phyloP scores from a whole-genome alignment of 2,888 invertebrate genomes.

The Hofmannophila pseudospretella region DNA sequence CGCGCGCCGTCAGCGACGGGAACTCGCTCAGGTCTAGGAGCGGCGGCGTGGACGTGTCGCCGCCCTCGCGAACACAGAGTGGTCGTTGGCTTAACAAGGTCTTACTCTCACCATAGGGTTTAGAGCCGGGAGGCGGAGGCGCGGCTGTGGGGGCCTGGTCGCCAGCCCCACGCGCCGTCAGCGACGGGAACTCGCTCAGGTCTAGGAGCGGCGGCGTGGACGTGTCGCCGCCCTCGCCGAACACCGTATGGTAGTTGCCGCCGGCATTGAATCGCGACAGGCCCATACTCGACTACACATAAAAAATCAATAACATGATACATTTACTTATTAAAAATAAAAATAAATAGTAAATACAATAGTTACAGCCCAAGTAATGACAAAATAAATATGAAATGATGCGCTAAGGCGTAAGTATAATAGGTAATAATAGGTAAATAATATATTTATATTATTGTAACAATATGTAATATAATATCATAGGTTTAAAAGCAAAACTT shows the following conservation, averaged over 20 bases:
- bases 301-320: too few relatives aligned
- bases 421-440: too few relatives aligned
- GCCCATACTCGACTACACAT: conserved; percentile 68
- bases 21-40: conserved; percentile 94
- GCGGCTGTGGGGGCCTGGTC: conserved; percentile 88
- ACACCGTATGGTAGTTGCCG: conserved; percentile 90
- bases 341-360: too few relatives aligned
- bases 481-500: too few relatives aligned
- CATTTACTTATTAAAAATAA: too few relatives aligned
- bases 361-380: too few relatives aligned
- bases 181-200: conserved; percentile 94
- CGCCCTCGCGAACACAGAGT: conserved; percentile 88
- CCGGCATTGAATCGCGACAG: conserved; percentile 80
- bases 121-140: conserved; percentile 93
- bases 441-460: too few relatives aligned
- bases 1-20: conserved; percentile 93
- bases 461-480: too few relatives aligned
- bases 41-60: conserved; percentile 89
- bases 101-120: conserved; percentile 94
- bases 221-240: conserved; percentile 85
- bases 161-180: conserved; percentile 90
- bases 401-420: too few relatives aligned
- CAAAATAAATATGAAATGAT: too few relatives aligned
- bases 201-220: conserved; percentile 92
- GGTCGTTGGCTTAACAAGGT: too few relatives aligned